Evolutionary conservation across 2,113 vertebrate genomes (phyloP).

Genomic region (Microcebus tavaratra): DNA sequence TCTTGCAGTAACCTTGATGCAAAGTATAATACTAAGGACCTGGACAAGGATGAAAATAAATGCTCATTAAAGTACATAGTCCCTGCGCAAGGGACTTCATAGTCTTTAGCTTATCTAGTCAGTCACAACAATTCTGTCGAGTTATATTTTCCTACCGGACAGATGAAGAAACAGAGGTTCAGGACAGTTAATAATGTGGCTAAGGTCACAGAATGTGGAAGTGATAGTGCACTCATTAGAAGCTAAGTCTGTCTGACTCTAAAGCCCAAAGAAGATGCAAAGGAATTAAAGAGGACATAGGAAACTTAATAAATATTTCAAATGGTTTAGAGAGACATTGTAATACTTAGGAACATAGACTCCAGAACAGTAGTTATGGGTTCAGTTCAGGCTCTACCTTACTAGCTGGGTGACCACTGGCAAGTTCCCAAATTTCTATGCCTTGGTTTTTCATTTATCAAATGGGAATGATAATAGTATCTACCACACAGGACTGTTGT

Average conservation of each 20-base stretch:
- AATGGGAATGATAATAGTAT: background rate
- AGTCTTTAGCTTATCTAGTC: slow-evolving; percentile 1
- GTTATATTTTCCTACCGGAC: background rate
- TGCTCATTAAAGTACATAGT: background rate
- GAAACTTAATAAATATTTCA: background rate
- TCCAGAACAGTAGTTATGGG: background rate
- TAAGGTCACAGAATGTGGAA: background rate
- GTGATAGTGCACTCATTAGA: fast-evolving
- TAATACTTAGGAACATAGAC: background rate
- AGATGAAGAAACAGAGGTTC: slow-evolving; percentile 5
- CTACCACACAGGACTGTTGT: background rate
- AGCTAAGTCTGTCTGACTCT: background rate
- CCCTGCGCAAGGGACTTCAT: background rate
- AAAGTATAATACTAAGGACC: background rate
- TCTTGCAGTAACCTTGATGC: background rate
- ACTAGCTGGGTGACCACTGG: background rate
- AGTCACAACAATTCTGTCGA: background rate
- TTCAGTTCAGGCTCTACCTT: background rate
- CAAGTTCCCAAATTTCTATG: background rate
- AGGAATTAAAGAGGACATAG: background rate
- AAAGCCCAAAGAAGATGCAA: background rate
- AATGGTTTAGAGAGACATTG: background rate
- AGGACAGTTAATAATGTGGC: background rate
- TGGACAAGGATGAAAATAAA: background rate
- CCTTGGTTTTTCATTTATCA: background rate